A percentile compares a stretch with the other conserved stretches of the same genome.
Conservation (phyloP, 2,113 vertebrate genomes). For the Zingel zingel region DNA sequence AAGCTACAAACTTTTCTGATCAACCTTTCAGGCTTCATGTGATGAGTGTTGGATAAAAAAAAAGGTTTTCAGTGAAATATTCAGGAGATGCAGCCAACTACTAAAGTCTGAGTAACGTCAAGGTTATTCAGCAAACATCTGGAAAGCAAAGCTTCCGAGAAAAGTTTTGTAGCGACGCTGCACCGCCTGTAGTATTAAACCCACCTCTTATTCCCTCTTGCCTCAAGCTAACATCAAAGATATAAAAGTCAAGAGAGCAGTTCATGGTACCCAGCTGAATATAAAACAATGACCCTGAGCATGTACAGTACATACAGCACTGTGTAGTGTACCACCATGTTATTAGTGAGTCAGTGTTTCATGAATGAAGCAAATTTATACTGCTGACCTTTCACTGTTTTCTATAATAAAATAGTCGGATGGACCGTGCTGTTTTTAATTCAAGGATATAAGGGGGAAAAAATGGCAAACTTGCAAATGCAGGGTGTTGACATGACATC, state of each 20-base stretch:
- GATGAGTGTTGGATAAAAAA: not conserved
- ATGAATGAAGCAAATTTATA: constrained; percentile 8
- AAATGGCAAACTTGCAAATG: not conserved
- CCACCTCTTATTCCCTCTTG: not conserved
- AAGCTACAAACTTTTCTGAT: not conserved
- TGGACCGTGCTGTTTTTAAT: not conserved
- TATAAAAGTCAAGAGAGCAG: constrained; percentile 42
- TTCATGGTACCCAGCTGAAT: constrained; percentile 31
- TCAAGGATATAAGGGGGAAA: not conserved
- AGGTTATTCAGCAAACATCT: not conserved
- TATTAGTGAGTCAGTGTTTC: constrained; percentile 33
- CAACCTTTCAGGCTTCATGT: not conserved
- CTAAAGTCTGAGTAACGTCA: not conserved
- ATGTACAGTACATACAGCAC: not conserved
- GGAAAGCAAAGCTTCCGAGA: not conserved
- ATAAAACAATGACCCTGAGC: constrained; percentile 39
- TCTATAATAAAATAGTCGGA: not conserved
- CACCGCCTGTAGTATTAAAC: constrained; percentile 10
- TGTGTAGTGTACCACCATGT: not conserved
- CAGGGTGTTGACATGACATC: not conserved
- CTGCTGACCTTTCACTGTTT: constrained; percentile 33
- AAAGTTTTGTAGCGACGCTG: not conserved
- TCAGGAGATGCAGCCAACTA: not conserved
- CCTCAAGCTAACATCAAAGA: constrained; percentile 15
- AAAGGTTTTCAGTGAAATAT: not conserved